phyloP scores from a whole-genome alignment of 1,140 invertebrate species.

The Acyrthosiphon pisum region DNA sequence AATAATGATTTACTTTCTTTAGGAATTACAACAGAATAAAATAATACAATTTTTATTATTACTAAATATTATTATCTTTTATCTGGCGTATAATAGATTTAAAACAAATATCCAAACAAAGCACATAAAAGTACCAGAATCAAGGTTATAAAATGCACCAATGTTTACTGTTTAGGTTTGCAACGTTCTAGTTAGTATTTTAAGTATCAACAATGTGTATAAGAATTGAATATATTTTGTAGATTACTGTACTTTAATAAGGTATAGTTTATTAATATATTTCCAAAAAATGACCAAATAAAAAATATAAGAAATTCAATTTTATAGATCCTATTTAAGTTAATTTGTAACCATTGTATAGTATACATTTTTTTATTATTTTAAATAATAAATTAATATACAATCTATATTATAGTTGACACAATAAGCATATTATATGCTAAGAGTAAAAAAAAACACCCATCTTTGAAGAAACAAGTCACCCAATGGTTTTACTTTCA shows the following conservation, averaged over 20 bases:
- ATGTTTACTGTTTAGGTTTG: not conserved
- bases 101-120: not conserved
- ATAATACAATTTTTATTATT: constrained; percentile 16
- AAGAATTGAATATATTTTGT: not conserved
- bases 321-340: not conserved
- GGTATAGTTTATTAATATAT: no score
- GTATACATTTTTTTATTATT: no score
- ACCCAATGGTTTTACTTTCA: no score
- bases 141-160: not conserved
- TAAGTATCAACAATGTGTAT: not conserved
- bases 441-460: no score
- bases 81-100: not conserved
- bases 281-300: not conserved
- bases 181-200: not conserved
- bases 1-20: constrained; percentile 17
- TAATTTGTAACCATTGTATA: not conserved
- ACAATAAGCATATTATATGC: no score
- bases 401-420: no score
- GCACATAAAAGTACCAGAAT: not conserved
- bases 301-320: not conserved
- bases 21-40: not conserved
- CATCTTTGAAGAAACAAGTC: no score
- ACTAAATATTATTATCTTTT: not conserved
- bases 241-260: not conserved
- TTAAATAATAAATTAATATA: no score